Percentiles rank a stretch among this genome's conserved stretches.
Evolutionary conservation across 2,113 vertebrate genomes (phyloP).

Genomic region (Prunella himalayana): DNA sequence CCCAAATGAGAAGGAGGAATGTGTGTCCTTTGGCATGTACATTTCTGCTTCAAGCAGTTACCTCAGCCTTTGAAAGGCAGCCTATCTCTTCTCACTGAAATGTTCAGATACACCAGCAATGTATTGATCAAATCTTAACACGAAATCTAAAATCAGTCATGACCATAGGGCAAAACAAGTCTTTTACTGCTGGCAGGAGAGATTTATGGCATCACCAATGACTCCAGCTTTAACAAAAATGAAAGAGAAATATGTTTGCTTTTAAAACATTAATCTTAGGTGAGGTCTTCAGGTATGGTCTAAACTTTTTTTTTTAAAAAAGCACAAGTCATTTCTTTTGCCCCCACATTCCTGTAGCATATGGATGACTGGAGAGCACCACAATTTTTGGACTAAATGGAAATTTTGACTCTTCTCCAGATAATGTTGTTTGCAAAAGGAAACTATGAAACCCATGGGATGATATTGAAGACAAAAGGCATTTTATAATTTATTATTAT

Average conservation of each 20-base stretch:
- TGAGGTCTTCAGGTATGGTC: neutral
- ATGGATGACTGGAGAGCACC: neutral
- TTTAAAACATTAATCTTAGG: neutral
- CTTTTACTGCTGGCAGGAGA: neutral
- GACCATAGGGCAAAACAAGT: neutral
- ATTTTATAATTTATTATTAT: neutral
- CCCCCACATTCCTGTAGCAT: neutral
- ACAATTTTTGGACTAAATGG: neutral
- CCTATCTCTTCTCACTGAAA: neutral
- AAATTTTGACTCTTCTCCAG: neutral
- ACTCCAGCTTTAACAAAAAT: neutral
- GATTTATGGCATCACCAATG: neutral
- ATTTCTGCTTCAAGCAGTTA: neutral
- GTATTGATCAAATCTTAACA: neutral
- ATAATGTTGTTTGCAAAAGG: neutral
- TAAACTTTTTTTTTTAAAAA: neutral
- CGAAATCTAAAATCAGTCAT: conserved; percentile 10
- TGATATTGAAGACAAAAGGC: neutral
- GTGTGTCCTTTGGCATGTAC: neutral
- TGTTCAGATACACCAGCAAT: neutral
- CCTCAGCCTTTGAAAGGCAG: neutral
- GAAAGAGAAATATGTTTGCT: neutral
- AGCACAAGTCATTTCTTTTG: neutral
- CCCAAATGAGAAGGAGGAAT: neutral
- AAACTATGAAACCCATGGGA: neutral